Percentiles rank a stretch among this genome's conserved stretches.
Evolutionary conservation across 92 coral and sea anemone species (phyloP).

Genomic region (Epizoanthus illoricatus): DNA sequence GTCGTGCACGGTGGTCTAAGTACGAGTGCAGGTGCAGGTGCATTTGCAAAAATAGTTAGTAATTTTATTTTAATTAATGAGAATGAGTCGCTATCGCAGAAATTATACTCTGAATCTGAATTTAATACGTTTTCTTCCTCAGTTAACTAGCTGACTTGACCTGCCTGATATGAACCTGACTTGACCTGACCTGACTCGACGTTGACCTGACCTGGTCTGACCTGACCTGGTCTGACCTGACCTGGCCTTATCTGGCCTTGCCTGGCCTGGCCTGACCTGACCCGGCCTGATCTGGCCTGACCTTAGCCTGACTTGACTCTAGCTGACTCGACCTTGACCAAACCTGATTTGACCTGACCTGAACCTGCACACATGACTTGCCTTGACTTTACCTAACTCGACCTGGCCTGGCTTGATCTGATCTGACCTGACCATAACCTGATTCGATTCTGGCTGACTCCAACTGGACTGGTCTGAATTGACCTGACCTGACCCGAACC

Average conservation of each 20-base stretch:
- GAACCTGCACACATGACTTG: background rate
- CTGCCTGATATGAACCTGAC: background rate
- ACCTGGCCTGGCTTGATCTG: background rate
- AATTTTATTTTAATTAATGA: background rate
- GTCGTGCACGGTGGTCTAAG: slow-evolving; percentile 10
- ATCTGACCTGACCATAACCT: background rate
- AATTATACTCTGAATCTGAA: no score
- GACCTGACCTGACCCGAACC: background rate
- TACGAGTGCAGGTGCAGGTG: slow-evolving; percentile 61
- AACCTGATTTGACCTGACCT: background rate
- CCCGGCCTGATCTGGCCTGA: background rate
- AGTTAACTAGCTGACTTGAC: background rate
- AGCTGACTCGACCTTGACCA: background rate
- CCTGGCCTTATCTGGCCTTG: background rate
- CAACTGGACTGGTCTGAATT: background rate
- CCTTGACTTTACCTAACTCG: background rate
- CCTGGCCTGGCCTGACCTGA: background rate
- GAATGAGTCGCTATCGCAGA: no score
- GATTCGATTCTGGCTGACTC: background rate
- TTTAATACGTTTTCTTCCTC: no score
- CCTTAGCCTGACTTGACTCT: background rate
- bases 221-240: background rate
- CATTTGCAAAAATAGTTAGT: slow-evolving; percentile 42
- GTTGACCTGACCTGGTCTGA: background rate
- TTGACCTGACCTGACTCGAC: background rate